Base-by-base conservation (phyloP, 1,140 invertebrate species). In the Trichogramma pretiosum region DNA sequence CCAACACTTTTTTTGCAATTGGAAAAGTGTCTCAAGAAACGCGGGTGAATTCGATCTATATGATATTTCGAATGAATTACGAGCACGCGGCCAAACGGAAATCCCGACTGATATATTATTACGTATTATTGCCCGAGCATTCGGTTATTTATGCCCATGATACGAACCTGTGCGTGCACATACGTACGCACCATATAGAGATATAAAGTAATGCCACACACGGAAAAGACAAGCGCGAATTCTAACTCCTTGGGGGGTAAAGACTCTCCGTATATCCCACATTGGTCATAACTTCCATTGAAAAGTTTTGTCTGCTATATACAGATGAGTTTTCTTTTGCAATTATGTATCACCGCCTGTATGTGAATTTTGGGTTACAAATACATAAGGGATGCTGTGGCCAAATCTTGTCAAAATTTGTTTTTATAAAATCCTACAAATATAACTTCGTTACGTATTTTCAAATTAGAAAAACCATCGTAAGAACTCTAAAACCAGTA, bases 101-200 rank as follows among this genome's bases (percentile, higher is more conserved):
- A 72, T 72, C 70, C 70, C 64, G 65, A 63, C 70, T 72, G 70
- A 72, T 72, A 72, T 72, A 72, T 72, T 72, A 72, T 72, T 72
- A 70, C 67, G 70, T 70, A 72, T 72, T 69, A 72, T 72, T 72
- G 67, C 68, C 61, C 64, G 61, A 18, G 14, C 35, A 9, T 68
- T 69, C 67, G 66, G 69, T 72, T 72, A 72, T 72, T 72, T 70
- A 72, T 72, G 70, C 63, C 67, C 65, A 70, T n/a, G n/a, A n/a
- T n/a, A n/a, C n/a, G n/a, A n/a, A n/a, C n/a, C n/a, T n/a, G n/a
- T n/a, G n/a, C n/a, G n/a, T n/a, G n/a, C n/a, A n/a, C n/a, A n/a
- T n/a, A n/a, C n/a, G n/a, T n/a, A n/a, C n/a, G n/a, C n/a, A n/a
- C n/a, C n/a, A n/a, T n/a, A n/a, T n/a, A n/a, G n/a, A n/a, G n/a